phyloP scores from a whole-genome alignment of 2,797 vertebrate species.

The Anguilla pacifica region DNA sequence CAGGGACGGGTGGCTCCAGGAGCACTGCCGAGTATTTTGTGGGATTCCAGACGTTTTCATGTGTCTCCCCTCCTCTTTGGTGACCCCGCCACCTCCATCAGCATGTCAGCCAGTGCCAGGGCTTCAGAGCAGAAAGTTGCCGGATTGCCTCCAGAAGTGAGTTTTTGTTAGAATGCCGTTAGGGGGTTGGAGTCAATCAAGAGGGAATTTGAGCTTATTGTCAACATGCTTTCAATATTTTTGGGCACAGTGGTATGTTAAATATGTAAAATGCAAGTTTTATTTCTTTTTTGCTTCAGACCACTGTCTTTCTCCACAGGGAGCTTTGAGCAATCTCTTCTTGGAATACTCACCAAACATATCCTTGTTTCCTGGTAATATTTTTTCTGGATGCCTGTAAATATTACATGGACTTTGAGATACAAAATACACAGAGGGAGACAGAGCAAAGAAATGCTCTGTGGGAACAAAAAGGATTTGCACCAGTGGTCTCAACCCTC shows the following conservation, averaged over 20 bases:
- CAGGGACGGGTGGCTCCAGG: background rate
- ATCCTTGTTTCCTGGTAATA: background rate
- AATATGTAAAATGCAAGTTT: background rate
- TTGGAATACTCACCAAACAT: background rate
- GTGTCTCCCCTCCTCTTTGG: background rate
- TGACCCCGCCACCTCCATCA: background rate
- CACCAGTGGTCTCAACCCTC: no score
- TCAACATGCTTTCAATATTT: background rate
- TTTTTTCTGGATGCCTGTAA: background rate
- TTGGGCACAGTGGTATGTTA: background rate
- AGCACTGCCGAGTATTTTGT: background rate
- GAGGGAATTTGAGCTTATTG: background rate
- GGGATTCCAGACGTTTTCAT: background rate
- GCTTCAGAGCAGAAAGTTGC: slow-evolving; percentile 3
- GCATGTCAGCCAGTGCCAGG: background rate
- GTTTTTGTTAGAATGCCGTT: background rate
- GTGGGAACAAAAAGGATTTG: no score
- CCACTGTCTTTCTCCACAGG: background rate
- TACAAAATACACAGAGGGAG: background rate
- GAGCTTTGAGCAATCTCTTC: background rate
- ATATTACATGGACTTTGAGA: background rate
- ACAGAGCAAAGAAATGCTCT: no score
- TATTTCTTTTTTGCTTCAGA: background rate
- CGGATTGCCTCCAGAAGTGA: background rate
- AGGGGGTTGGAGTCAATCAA: background rate